Conservation (phyloP, 2,797 vertebrate species). For the Aselliscus stoliczkanus region DNA sequence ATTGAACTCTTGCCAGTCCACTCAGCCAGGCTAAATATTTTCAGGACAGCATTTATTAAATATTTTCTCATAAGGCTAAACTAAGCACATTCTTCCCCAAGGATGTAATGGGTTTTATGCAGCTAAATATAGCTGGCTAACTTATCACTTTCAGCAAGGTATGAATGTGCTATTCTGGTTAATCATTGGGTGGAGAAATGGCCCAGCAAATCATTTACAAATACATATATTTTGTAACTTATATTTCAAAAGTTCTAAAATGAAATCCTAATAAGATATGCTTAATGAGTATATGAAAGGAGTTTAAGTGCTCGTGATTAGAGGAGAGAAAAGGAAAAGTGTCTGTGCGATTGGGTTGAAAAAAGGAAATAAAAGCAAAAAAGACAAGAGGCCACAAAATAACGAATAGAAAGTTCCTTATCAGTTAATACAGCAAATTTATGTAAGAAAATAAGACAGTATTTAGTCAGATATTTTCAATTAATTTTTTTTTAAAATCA, state of each 20-base stretch:
- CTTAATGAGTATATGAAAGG: background rate
- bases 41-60: constrained; percentile 67
- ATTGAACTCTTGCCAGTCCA: constrained; percentile 17
- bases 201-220: background rate
- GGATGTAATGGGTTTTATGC: constrained; percentile 52
- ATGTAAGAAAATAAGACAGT: background rate
- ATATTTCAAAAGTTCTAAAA: background rate
- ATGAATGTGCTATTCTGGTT: background rate
- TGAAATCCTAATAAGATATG: background rate
- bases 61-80: constrained; percentile 74
- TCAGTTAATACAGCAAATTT: background rate
- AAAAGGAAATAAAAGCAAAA: background rate
- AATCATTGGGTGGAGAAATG: background rate
- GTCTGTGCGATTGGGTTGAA: background rate
- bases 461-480: background rate
- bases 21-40: constrained; percentile 67
- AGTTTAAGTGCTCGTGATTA: background rate
- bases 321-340: background rate
- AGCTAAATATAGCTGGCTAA: constrained; percentile 57
- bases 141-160: constrained; percentile 53
- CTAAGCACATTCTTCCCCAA: constrained; percentile 73
- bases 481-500: background rate
- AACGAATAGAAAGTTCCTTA: background rate
- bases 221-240: background rate
- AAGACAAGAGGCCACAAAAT: background rate